phyloP scores from a whole-genome alignment of 1,140 invertebrate genomes.

The Drosophila albomicans region DNA sequence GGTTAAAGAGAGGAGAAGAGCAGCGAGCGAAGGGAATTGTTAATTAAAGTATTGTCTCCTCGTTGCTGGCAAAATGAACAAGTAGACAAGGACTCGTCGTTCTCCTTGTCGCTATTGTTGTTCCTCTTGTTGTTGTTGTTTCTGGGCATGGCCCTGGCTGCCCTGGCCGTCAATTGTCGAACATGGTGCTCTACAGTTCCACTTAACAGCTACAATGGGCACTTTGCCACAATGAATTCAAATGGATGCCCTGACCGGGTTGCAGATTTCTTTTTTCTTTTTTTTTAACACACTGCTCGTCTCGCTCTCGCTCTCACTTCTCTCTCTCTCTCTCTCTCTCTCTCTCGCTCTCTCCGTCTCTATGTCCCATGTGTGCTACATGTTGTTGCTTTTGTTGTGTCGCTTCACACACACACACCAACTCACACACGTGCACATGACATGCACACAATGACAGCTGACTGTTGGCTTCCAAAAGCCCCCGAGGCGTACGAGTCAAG shows the following conservation, averaged over 20 bases:
- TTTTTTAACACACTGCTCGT: constrained; percentile 5
- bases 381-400: constrained; percentile 63
- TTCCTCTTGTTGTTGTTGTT: constrained; percentile 4
- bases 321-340: neutral
- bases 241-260: constrained; percentile 78
- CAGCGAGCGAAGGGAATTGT: constrained; percentile 74
- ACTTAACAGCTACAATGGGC: constrained; percentile 84
- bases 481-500: constrained; percentile 70
- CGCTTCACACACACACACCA: constrained; percentile 5
- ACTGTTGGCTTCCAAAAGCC: constrained; percentile 81
- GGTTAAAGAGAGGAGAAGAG: neutral
- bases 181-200: constrained; percentile 84
- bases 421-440: constrained; percentile 65
- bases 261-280: constrained; percentile 48
- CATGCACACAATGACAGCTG: constrained; percentile 82
- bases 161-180: constrained; percentile 80
- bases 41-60: constrained; percentile 84
- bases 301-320: constrained; percentile 14
- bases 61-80: constrained; percentile 83
- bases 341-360: constrained; percentile 15
- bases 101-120: constrained; percentile 28
- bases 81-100: constrained; percentile 77
- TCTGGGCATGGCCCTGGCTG: constrained; percentile 63
- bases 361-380: constrained; percentile 46
- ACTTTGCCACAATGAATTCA: constrained; percentile 84